phyloP scores from a whole-genome alignment of 2,888 invertebrate genomes.

The Vandiemenella viatica region DNA sequence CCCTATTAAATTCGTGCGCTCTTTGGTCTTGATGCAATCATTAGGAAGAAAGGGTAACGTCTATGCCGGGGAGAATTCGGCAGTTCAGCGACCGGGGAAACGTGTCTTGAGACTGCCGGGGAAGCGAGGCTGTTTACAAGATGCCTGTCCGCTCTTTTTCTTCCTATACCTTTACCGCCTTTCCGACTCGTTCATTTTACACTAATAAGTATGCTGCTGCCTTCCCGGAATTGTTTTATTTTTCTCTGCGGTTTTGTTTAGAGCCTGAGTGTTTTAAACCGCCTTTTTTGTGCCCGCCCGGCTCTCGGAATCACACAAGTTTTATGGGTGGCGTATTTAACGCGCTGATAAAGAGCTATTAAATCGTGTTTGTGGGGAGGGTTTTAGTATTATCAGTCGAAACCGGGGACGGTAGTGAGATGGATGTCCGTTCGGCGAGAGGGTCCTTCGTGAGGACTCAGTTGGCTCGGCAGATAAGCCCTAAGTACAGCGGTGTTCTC shows the following conservation, averaged over 20 bases:
- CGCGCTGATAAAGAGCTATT: background rate
- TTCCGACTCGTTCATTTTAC: background rate
- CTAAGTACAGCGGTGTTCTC: too few relatives aligned
- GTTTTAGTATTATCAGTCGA: background rate
- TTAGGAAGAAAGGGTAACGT: too few relatives aligned
- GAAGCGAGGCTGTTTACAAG: background rate
- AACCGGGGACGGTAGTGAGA: too few relatives aligned
- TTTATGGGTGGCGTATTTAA: background rate
- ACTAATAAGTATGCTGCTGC: background rate
- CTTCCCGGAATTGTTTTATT: background rate
- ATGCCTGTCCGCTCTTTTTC: background rate
- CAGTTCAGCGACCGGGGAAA: too few relatives aligned
- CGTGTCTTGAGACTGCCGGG: too few relatives aligned
- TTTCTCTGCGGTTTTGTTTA: background rate
- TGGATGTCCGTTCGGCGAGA: too few relatives aligned
- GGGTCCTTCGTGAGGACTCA: too few relatives aligned
- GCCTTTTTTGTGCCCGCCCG: background rate
- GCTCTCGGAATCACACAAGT: background rate
- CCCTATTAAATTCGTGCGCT: too few relatives aligned
- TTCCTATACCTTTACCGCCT: background rate
- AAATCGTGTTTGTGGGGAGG: background rate
- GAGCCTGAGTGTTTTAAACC: background rate
- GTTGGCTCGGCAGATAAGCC: too few relatives aligned
- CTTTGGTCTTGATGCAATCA: too few relatives aligned
- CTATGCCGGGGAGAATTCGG: too few relatives aligned